Conservation (phyloP, 2,888 invertebrate species). For the Syrphus vitripennis region DNA sequence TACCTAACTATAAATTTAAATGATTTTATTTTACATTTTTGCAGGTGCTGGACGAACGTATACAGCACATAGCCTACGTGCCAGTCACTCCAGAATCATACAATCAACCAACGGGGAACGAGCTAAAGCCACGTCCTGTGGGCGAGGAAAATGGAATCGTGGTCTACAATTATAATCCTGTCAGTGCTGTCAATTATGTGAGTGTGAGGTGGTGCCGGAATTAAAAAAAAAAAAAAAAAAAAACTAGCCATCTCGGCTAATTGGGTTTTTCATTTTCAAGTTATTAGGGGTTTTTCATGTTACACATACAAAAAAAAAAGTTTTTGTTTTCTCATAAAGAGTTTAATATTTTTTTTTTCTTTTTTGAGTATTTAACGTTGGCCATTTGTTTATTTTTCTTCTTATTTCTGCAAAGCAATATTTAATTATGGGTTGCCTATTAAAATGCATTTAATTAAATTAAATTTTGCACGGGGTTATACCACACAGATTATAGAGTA, state of each 20-base stretch:
- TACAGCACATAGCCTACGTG: constrained; percentile 88
- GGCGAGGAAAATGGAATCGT: constrained; percentile 93
- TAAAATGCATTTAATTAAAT: constrained; percentile 56
- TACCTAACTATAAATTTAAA: constrained; percentile 7
- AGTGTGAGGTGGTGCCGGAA: constrained; percentile 79
- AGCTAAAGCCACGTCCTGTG: constrained; percentile 91
- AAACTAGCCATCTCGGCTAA: constrained; percentile 46
- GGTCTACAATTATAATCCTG: constrained; percentile 92
- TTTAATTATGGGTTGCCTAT: constrained; percentile 49
- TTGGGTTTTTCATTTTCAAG: constrained; percentile 53
- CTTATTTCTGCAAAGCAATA: constrained; percentile 11
- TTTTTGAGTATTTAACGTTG: constrained; percentile 23
- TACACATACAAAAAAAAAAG: neutral
- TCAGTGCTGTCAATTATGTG: constrained; percentile 94
- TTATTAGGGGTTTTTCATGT: constrained; percentile 33
- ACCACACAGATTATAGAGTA: constrained; percentile 20
- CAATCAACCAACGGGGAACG: constrained; percentile 89
- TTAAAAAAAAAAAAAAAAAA: neutral
- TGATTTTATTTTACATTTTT: constrained; percentile 63
- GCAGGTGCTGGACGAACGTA: constrained; percentile 91
- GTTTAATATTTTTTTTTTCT: constrained; percentile 24
- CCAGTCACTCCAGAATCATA: constrained; percentile 90
- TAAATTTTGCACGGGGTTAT: constrained; percentile 25
- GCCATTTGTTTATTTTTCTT: constrained; percentile 10
- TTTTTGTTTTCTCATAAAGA: constrained; percentile 29